phyloP scores from a whole-genome alignment of 2,113 vertebrate species.

The Dipodomys stephensi region DNA sequence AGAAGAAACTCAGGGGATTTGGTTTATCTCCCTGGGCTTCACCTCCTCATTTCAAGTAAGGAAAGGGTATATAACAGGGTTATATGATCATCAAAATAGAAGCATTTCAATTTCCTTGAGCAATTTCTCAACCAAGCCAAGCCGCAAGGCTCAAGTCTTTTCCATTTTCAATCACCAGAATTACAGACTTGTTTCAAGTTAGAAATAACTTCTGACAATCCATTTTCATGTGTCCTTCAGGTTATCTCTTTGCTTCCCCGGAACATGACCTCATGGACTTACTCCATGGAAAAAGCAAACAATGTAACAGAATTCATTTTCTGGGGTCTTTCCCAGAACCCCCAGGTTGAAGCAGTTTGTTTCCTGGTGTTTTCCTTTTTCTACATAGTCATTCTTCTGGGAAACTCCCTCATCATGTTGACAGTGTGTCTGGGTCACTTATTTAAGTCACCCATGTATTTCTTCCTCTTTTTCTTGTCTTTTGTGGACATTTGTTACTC shows the following conservation, averaged over 20 bases:
- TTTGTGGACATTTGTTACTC: conserved; percentile 76
- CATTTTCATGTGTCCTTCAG: neutral
- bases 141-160: neutral
- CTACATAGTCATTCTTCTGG: conserved; percentile 55
- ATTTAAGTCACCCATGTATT: conserved; percentile 61
- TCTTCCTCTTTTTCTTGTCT: conserved; percentile 71
- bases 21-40: neutral
- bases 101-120: accelerated
- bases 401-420: conserved; percentile 69
- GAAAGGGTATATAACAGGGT: neutral
- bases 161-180: neutral
- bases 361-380: conserved; percentile 60
- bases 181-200: neutral
- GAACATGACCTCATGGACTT: neutral
- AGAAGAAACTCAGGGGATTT: neutral
- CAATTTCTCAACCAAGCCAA: neutral
- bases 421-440: conserved; percentile 42
- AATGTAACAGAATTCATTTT: conserved; percentile 68
- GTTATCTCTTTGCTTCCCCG: neutral
- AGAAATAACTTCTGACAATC: neutral
- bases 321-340: conserved; percentile 65
- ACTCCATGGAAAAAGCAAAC: conserved; percentile 37
- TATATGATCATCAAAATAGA: neutral
- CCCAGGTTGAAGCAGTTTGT: conserved; percentile 42
- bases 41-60: neutral